Evolutionary conservation across 2,797 vertebrate species (phyloP).

Genomic region (Podarcis siculus): DNA sequence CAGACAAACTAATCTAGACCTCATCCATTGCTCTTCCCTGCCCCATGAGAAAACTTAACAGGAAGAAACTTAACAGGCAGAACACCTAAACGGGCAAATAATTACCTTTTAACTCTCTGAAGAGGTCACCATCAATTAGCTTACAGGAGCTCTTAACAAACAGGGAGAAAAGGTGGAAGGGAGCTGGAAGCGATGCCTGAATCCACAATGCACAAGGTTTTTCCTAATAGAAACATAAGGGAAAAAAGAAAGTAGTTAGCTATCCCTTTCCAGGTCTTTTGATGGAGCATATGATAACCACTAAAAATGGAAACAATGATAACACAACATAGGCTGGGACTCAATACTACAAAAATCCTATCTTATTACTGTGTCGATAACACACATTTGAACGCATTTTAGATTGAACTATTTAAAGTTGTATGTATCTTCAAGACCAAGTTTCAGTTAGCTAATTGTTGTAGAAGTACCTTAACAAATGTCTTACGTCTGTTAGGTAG

Average conservation of each 20-base stretch:
- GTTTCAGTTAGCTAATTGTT: not conserved
- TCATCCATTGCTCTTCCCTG: conserved; percentile 15
- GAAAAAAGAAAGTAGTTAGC: not conserved
- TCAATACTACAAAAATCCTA: not conserved
- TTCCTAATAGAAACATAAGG: conserved; percentile 44
- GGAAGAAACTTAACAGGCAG: conserved; percentile 49
- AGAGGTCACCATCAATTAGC: conserved; percentile 65
- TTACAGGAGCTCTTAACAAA: conserved; percentile 64
- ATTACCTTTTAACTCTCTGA: conserved; percentile 71
- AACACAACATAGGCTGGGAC: not conserved
- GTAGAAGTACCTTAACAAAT: not conserved
- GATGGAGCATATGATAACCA: not conserved
- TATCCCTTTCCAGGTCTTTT: conserved; percentile 11
- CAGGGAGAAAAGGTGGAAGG: not conserved
- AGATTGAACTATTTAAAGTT: not conserved
- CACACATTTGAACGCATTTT: not conserved
- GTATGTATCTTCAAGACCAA: not conserved
- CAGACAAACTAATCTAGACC: conserved; percentile 4
- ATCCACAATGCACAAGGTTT: conserved; percentile 41
- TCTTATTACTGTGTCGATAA: not conserved
- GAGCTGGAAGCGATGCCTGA: not conserved
- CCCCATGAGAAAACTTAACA: conserved; percentile 44
- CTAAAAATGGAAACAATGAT: not conserved
- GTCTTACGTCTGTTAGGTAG: not conserved
- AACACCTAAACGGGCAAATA: conserved; percentile 45